Conservation (phyloP, 2,888 invertebrate species). For the Odontocolon sp. region DNA sequence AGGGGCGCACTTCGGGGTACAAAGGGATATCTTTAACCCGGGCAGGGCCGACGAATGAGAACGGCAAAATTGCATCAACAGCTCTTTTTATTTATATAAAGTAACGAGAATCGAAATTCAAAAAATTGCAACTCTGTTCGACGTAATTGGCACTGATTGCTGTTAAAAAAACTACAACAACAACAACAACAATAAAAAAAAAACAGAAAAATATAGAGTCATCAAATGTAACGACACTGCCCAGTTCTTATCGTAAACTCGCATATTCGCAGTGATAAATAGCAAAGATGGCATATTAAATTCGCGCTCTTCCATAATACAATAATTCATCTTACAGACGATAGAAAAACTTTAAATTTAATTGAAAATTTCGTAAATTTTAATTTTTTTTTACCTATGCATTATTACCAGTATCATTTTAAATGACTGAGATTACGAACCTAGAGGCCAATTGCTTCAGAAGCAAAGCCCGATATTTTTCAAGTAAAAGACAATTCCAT, state of each 20-base stretch:
- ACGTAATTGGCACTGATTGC: slow-evolving; percentile 28
- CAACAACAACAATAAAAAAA: no score
- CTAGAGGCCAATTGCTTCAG: not conserved
- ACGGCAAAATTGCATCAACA: not conserved
- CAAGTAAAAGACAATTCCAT: not conserved
- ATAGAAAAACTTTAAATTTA: not conserved
- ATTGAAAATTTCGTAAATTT: no score
- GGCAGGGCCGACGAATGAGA: not conserved
- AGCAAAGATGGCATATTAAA: no score
- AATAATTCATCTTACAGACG: not conserved
- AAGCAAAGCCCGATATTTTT: not conserved
- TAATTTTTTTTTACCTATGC: no score
- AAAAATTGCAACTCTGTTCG: slow-evolving; percentile 10
- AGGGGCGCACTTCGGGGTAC: not conserved
- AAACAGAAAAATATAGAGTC: no score
- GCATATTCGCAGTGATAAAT: no score
- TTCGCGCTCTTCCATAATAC: not conserved
- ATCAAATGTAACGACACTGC: no score
- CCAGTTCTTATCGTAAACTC: no score
- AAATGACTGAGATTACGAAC: no score
- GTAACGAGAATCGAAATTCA: not conserved
- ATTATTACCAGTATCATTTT: no score
- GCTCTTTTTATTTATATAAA: not conserved
- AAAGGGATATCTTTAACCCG: not conserved
- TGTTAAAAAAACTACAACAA: no score